Conservation (phyloP, 2,113 vertebrate genomes). For the Galbula dea region DNA sequence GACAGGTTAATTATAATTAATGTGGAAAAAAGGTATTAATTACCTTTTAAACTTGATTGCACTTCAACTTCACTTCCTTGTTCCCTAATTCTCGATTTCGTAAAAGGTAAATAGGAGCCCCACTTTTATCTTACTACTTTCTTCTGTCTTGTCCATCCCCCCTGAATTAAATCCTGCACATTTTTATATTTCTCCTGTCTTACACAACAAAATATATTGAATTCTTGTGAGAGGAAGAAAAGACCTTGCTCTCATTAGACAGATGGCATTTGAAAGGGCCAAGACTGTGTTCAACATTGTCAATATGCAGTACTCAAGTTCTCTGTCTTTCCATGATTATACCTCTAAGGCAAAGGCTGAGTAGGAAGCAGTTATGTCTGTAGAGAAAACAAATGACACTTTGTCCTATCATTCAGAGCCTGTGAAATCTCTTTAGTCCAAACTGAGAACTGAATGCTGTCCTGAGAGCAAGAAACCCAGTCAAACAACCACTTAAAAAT, state of each 20-base stretch:
- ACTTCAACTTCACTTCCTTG: neutral
- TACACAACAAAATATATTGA: neutral
- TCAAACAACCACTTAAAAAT: neutral
- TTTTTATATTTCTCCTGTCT: conserved; percentile 1
- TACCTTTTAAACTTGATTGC: neutral
- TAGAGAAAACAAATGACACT: conserved; percentile 43
- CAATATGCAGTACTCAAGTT: neutral
- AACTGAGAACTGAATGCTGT: conserved; percentile 31
- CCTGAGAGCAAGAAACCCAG: conserved; percentile 10
- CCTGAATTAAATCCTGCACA: neutral
- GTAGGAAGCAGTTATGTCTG: conserved; percentile 31
- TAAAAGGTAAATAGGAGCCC: neutral
- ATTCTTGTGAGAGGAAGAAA: neutral
- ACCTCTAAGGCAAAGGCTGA: conserved; percentile 45
- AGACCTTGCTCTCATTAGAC: conserved; percentile 17
- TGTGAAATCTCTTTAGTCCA: conserved; percentile 45
- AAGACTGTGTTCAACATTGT: neutral
- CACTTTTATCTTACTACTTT: neutral
- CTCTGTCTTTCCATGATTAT: neutral
- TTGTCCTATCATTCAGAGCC: conserved; percentile 4
- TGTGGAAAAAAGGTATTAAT: neutral
- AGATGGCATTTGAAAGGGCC: conserved; percentile 33
- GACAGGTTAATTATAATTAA: conserved; percentile 16
- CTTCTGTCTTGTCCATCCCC: neutral
- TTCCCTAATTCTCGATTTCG: conserved; percentile 13